phyloP scores from a whole-genome alignment of 1,140 invertebrate species.

The Babylonia areolata region DNA sequence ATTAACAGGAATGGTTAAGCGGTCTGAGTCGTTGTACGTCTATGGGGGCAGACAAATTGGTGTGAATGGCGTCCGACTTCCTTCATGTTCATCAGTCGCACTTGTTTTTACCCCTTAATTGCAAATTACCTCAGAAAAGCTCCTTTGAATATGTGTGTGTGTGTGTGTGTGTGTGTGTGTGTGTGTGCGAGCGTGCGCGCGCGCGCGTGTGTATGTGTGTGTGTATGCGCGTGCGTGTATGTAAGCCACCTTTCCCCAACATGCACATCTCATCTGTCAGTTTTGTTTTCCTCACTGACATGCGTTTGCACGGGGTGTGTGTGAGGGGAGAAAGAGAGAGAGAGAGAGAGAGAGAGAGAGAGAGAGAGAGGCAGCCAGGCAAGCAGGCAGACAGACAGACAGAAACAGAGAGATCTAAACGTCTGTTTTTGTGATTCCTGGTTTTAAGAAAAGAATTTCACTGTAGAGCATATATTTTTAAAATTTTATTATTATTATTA shows the following conservation, averaged over 20 bases:
- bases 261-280: not conserved
- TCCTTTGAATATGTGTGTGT: not conserved
- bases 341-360: not conserved
- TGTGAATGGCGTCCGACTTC: too few species aligned
- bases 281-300: too few species aligned
- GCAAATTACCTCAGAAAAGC: too few species aligned
- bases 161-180: slow-evolving; percentile 13
- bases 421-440: too few species aligned
- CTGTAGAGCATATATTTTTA: not conserved
- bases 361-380: not conserved
- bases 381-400: not conserved
- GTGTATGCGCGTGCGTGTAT: not conserved
- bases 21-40: too few species aligned
- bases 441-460: not conserved
- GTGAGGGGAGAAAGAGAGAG: not conserved
- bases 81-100: too few species aligned
- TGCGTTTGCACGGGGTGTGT: too few species aligned
- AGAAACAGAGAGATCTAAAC: not conserved
- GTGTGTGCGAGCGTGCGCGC: not conserved
- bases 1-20: too few species aligned
- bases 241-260: not conserved
- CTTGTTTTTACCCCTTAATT: too few species aligned
- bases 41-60: too few species aligned
- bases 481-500: too few species aligned
- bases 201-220: slow-evolving; percentile 4